Evolutionary conservation across 1,140 invertebrate genomes (phyloP).

Genomic region (Batillaria attramentaria): DNA sequence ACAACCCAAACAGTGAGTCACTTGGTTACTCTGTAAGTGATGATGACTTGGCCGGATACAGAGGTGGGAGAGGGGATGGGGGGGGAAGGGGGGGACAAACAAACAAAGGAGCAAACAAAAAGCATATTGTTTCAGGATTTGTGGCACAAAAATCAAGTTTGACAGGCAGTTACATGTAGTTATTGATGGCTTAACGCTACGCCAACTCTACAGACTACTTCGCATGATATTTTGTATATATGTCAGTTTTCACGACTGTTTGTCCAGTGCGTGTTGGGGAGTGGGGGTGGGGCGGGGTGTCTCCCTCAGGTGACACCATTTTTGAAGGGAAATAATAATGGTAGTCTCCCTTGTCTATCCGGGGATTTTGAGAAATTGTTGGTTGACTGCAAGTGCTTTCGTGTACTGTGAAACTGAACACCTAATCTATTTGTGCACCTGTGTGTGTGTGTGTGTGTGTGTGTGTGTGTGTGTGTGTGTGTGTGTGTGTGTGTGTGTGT

Average conservation of each 20-base stretch:
- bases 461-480: constrained; percentile 76
- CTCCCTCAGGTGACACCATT: background rate
- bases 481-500: no score
- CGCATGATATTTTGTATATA: no score
- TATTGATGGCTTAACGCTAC: constrained; percentile 18
- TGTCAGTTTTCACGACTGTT: no score
- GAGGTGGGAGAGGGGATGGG: no score
- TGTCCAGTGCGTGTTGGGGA: no score
- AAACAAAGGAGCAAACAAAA: no score
- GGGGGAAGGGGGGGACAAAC: no score
- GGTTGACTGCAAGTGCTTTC: background rate
- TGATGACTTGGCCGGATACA: background rate
- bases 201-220: background rate
- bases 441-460: background rate
- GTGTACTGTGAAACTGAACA: background rate
- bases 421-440: background rate
- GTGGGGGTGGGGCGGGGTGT: no score
- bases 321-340: background rate
- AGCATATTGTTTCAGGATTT: no score
- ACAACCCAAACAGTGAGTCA: constrained; percentile 80
- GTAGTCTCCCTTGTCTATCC: background rate
- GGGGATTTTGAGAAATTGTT: background rate
- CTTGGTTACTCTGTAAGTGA: background rate
- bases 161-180: background rate
- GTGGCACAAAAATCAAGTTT: no score